A percentile compares a stretch with the other conserved stretches of the same genome.
Evolutionary conservation across 2,113 vertebrate species (phyloP).

Genomic region (Brachypodius melanocephalos): DNA sequence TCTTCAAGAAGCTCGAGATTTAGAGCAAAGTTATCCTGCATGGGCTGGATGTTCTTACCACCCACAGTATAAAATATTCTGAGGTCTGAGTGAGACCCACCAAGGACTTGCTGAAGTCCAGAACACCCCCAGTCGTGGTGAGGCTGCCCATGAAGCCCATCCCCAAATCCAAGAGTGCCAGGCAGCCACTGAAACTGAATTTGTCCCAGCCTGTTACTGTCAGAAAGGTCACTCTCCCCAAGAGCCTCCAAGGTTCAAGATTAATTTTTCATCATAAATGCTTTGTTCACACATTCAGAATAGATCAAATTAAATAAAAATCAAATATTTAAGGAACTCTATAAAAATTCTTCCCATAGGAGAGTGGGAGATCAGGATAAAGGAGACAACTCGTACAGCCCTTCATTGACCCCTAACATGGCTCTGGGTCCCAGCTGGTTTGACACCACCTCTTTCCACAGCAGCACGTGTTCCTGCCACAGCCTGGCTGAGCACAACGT

Average conservation of each 20-base stretch:
- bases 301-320: neutral
- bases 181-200: neutral
- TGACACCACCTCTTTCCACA: neutral
- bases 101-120: neutral
- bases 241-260: neutral
- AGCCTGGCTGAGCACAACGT: neutral
- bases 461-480: neutral
- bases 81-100: neutral
- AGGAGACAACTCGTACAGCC: neutral
- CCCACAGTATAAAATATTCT: neutral
- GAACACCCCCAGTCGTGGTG: neutral
- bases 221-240: accelerated
- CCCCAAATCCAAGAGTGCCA: neutral
- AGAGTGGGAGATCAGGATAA: neutral
- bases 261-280: neutral
- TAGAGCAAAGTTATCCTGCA: neutral
- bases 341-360: neutral
- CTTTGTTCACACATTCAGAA: accelerated
- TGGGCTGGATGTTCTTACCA: neutral
- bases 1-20: neutral
- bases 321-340: neutral
- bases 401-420: accelerated
- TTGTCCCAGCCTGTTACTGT: neutral
- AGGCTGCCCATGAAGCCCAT: neutral
- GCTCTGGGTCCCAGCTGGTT: neutral